Conservation (phyloP, 2,797 vertebrate species). For the Dendrocincla fuliginosa region DNA sequence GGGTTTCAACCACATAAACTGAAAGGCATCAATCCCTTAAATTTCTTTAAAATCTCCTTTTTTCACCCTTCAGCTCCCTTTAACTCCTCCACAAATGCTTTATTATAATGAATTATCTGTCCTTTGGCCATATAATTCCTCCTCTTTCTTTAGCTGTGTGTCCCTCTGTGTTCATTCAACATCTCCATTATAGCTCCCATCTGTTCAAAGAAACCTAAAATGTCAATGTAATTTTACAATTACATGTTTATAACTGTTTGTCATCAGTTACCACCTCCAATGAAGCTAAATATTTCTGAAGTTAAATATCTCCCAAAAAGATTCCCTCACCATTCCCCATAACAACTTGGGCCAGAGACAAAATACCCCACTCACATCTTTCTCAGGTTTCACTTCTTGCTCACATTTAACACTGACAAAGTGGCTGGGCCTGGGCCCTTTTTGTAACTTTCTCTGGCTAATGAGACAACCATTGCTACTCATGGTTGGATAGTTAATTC, state of each 20-base stretch:
- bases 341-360: not conserved
- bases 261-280: not conserved
- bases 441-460: not conserved
- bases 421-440: not conserved
- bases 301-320: not conserved
- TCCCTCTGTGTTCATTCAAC: not conserved
- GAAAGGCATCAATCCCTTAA: not conserved
- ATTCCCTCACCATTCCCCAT: rapidly evolving
- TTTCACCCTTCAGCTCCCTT: not conserved
- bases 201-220: not conserved
- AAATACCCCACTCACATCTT: not conserved
- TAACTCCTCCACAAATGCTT: not conserved
- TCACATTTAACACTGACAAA: not conserved
- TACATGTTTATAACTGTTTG: not conserved
- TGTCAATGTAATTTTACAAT: not conserved
- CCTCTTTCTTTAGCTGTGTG: not conserved
- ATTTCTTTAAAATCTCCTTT: not conserved
- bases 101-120: not conserved
- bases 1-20: not conserved
- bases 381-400: not conserved
- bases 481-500: not conserved
- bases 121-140: not conserved
- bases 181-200: not conserved
- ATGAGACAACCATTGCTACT: not conserved
- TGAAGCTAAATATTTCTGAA: not conserved